Percentiles rank a stretch among this genome's conserved stretches.
Evolutionary conservation across 2,113 vertebrate genomes (phyloP).

Genomic region (Corythornis vintsioides): DNA sequence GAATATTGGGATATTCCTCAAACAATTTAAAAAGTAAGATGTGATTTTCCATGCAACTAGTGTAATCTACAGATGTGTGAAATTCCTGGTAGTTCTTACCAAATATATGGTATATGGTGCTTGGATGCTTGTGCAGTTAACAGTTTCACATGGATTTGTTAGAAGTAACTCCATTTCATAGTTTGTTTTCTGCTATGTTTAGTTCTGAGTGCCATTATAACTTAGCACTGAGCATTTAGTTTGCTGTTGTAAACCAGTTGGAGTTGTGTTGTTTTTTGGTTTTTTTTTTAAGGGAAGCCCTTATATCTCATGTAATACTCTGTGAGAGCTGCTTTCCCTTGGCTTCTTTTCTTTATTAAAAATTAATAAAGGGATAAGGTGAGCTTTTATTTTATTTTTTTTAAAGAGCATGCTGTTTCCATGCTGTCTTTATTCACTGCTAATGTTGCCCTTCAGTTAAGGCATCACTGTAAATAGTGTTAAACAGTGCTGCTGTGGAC

Average conservation of each 20-base stretch:
- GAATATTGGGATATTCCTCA: slow-evolving; percentile 97
- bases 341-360: neutral
- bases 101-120: neutral
- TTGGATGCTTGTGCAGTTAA: neutral
- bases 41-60: neutral
- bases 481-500: neutral
- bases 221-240: neutral
- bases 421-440: neutral
- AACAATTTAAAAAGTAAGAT: slow-evolving; percentile 97
- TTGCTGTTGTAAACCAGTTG: neutral
- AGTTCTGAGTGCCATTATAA: neutral
- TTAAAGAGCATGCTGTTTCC: neutral
- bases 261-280: neutral
- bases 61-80: neutral
- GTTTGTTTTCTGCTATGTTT: neutral
- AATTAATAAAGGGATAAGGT: neutral
- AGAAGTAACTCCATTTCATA: neutral
- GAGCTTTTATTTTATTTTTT: neutral
- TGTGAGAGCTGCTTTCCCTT: neutral
- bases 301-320: neutral
- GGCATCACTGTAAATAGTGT: neutral
- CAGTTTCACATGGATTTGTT: neutral
- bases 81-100: neutral
- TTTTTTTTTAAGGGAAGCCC: neutral
- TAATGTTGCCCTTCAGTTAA: neutral